Base-by-base conservation (phyloP, 2,888 invertebrate species). In the Scotopteryx bipunctaria region DNA sequence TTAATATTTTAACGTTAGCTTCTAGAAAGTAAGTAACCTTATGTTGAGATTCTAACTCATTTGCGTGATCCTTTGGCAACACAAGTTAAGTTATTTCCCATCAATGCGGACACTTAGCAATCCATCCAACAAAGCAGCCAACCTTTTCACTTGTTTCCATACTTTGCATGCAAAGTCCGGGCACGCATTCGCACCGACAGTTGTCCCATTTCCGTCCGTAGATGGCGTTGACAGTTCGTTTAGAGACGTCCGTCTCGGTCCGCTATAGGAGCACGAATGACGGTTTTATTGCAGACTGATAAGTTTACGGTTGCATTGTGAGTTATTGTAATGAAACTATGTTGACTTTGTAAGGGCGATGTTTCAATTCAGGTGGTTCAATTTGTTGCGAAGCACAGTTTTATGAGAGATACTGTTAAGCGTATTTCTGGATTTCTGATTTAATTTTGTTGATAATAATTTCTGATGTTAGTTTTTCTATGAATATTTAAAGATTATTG, bases 171-270 rank as follows among this genome's bases (percentile, higher is more conserved):
- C 78, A 31, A 13, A 70, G 73, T 77, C 52, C 6, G 71, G 76
- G 77, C 79, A 76, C 79, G 78, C 64, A 69, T 69, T 73, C 73
- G 66, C 70, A 67, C 61, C 64, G 61, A 52, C 59, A 55, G 57
- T 71, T 72, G 70, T 72, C 63, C 56, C 56, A 64, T 61, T 66
- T 66, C 44, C 56, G 47, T 40, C 52, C 71, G 46, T 71, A 69
- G 67, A 72, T 69, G 69, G 72, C 61, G 65, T 59, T 68, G 63
- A 69, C 69, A 64, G 62, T 59, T 66, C 31, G 63, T 55, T 64
- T 62, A 53, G 64, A 64, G 55, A 59, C 58, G 63, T 71, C 64
- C 65, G 64, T 59, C 61, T 62, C 46, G 53, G 53, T 52, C 50
- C 59, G 46, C 52, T 61, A 57, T 61, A 57, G 62, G 63, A 59